phyloP scores from a whole-genome alignment of 2,888 invertebrate species.

The Apoda limacodes region DNA sequence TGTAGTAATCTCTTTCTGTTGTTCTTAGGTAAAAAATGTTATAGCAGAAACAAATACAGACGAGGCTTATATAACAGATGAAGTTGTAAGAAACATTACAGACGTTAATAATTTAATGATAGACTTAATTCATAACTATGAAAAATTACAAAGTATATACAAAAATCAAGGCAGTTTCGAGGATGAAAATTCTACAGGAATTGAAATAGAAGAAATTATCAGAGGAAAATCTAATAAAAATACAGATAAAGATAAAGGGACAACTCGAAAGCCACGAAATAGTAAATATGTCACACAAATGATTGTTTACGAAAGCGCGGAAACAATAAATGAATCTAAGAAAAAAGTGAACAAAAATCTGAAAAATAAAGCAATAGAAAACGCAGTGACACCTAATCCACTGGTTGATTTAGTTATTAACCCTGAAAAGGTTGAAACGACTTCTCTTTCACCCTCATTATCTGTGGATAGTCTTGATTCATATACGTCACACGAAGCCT shows the following conservation, averaged over 20 bases:
- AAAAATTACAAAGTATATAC: conserved; percentile 33
- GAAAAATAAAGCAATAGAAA: conserved; percentile 8
- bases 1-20: background rate
- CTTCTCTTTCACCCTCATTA: no score
- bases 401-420: no score
- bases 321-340: conserved; percentile 1
- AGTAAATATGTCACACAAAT: conserved; percentile 23
- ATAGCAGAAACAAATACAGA: no score
- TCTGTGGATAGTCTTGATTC: no score
- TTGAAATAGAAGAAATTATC: conserved; percentile 21
- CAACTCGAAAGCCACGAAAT: conserved; percentile 2
- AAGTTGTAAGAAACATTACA: conserved; percentile 43
- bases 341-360: conserved; percentile 11
- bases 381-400: no score
- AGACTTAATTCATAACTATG: conserved; percentile 38
- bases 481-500: no score
- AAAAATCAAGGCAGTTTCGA: conserved; percentile 25
- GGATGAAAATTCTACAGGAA: conserved; percentile 21
- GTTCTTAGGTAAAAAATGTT: background rate
- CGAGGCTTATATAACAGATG: no score
- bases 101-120: conserved; percentile 36
- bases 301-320: conserved; percentile 22
- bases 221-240: background rate
- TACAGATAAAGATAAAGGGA: background rate
- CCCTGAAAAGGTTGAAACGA: no score